These are phyloP conservation scores for Emys orbicularis DNA, from an alignment of 2,797 vertebrate genomes.

Conservation along the genomic window DNA sequence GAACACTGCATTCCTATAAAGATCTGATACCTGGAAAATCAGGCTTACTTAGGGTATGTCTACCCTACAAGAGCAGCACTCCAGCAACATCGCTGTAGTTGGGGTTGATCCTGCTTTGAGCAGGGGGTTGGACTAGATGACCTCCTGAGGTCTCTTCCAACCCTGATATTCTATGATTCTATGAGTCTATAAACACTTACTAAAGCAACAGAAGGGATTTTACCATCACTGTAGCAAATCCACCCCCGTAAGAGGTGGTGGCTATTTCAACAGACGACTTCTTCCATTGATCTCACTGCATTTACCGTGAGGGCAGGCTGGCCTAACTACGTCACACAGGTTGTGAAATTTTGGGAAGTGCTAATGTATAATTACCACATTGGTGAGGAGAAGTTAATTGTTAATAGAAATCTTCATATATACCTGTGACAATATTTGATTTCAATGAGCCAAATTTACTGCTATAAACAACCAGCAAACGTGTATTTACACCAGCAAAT, in stretches of 20 bases:
- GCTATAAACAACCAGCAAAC: neutral
- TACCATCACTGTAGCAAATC: neutral
- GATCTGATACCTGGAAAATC: neutral
- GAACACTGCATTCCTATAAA: neutral
- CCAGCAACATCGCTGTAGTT: neutral
- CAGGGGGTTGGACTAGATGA: no score
- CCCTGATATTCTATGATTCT: no score
- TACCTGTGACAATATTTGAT: neutral
- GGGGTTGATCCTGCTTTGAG: no score
- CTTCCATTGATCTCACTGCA: neutral
- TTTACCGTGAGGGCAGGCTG: neutral
- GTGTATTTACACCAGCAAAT: conserved; percentile 15
- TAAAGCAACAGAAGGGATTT: neutral
- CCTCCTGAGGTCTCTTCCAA: no score
- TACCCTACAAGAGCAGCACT: neutral
- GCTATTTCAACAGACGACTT: neutral
- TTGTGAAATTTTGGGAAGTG: neutral
- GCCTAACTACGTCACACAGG: neutral
- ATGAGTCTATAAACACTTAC: neutral
- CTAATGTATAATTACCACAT: neutral
- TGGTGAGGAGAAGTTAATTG: conserved; percentile 32
- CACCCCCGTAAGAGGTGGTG: neutral
- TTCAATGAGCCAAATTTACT: conserved; percentile 29
- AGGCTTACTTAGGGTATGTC: neutral
- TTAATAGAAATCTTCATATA: neutral